phyloP scores from a whole-genome alignment of 2,888 invertebrate genomes.

The Leucoma salicis region DNA sequence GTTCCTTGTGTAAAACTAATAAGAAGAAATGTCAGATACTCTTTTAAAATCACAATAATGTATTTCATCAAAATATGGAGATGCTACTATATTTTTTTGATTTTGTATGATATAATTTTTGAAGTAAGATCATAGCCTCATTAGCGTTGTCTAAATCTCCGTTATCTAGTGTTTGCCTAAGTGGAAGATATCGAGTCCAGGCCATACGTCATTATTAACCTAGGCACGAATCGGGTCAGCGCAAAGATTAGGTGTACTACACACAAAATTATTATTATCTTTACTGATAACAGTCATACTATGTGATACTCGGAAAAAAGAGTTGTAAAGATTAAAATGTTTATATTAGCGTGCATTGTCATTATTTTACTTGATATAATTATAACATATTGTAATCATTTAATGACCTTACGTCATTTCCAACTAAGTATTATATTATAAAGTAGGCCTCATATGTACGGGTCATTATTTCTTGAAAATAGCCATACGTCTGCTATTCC shows the following conservation, averaged over 20 bases:
- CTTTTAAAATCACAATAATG: no score
- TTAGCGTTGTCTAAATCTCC: slow-evolving; percentile 54
- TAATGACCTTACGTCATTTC: slow-evolving; percentile 12
- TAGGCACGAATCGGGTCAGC: slow-evolving; percentile 66
- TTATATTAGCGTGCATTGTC: slow-evolving; percentile 38
- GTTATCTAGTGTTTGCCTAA: slow-evolving; percentile 66
- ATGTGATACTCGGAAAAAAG: slow-evolving; percentile 58
- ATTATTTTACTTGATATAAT: slow-evolving; percentile 23
- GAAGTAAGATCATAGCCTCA: slow-evolving; percentile 40
- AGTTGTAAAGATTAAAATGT: slow-evolving; percentile 65
- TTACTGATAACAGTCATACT: slow-evolving; percentile 47
- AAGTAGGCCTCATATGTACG: slow-evolving; percentile 15
- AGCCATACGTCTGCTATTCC: no score
- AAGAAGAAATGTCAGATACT: no score
- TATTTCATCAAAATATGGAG: no score
- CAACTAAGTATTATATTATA: slow-evolving; percentile 1
- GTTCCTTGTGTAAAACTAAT: no score
- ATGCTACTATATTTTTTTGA: no score
- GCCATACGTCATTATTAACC: slow-evolving; percentile 71
- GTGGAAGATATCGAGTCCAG: slow-evolving; percentile 60
- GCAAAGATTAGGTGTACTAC: slow-evolving; percentile 61
- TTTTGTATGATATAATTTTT: slow-evolving; percentile 21
- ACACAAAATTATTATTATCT: slow-evolving; percentile 52
- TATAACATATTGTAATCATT: slow-evolving; percentile 22
- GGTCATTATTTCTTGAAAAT: no score